phyloP scores from a whole-genome alignment of 2,113 vertebrate species.

The Pseudorasbora parva region DNA sequence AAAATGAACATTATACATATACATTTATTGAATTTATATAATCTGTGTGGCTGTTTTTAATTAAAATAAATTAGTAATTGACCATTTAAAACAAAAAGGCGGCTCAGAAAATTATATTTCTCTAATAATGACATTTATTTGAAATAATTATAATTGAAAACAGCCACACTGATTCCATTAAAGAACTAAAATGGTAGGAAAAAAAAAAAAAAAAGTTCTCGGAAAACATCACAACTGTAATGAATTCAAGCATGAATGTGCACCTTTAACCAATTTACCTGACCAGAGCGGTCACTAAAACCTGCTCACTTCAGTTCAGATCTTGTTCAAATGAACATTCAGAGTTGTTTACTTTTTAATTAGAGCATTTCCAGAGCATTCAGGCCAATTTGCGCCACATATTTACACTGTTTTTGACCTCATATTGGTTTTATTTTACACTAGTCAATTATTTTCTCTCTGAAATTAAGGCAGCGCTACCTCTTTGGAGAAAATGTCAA shows the following conservation, averaged over 20 bases:
- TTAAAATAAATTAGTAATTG: background rate
- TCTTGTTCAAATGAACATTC: background rate
- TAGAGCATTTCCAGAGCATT: background rate
- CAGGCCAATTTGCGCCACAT: background rate
- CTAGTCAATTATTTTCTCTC: background rate
- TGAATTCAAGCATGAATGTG: background rate
- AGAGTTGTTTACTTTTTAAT: background rate
- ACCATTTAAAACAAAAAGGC: no score
- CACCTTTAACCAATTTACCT: constrained; percentile 19
- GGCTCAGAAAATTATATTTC: no score
- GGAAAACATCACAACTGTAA: background rate
- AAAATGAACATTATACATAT: background rate
- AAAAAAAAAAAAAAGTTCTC: no score
- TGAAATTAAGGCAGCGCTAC: background rate
- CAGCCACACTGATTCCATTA: background rate
- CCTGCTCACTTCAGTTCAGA: constrained; percentile 3
- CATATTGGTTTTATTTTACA: background rate
- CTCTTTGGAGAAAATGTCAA: background rate
- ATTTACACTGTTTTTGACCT: background rate
- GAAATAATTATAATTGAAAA: background rate
- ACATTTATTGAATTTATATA: background rate
- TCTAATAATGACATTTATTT: no score
- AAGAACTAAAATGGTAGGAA: background rate
- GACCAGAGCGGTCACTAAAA: background rate
- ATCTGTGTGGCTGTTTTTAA: no score